Conservation (phyloP, 2,888 invertebrate genomes). For the Cepaea hortensis region DNA sequence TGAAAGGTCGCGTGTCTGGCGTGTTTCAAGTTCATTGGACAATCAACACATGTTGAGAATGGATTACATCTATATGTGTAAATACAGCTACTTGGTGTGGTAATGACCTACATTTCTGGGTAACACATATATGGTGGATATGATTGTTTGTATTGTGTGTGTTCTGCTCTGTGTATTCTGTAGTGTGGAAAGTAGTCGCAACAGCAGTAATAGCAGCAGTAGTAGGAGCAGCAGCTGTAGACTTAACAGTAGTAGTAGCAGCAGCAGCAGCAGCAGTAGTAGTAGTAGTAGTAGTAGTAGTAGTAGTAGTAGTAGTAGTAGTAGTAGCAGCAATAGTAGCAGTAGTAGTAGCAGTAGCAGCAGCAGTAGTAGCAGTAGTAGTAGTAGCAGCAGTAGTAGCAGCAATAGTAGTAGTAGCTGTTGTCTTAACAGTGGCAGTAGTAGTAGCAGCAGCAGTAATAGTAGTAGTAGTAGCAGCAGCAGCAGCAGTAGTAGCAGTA, state of each 20-base stretch:
- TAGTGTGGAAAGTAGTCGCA: too few relatives aligned
- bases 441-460: slow-evolving; percentile 28
- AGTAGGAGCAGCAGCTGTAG: background rate
- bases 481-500: slow-evolving; percentile 22
- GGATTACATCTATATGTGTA: too few relatives aligned
- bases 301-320: slow-evolving; percentile 27
- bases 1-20: too few relatives aligned
- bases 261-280: slow-evolving; percentile 20
- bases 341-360: slow-evolving; percentile 19
- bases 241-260: background rate
- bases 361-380: background rate
- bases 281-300: slow-evolving; percentile 37
- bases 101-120: too few relatives aligned
- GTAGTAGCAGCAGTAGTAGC: too few relatives aligned
- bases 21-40: too few relatives aligned
- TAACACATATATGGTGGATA: too few relatives aligned
- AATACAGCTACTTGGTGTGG: too few relatives aligned
- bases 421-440: background rate
- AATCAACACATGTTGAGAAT: too few relatives aligned
- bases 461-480: slow-evolving; percentile 26
- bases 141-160: too few relatives aligned
- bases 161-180: too few relatives aligned
- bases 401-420: background rate
- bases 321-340: slow-evolving; percentile 16
- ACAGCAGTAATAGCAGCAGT: too few relatives aligned